Percentiles rank a stretch among this genome's conserved stretches.
Conservation (phyloP, 92 coral and sea anemone genomes). For the Palythoa grandiflora region DNA sequence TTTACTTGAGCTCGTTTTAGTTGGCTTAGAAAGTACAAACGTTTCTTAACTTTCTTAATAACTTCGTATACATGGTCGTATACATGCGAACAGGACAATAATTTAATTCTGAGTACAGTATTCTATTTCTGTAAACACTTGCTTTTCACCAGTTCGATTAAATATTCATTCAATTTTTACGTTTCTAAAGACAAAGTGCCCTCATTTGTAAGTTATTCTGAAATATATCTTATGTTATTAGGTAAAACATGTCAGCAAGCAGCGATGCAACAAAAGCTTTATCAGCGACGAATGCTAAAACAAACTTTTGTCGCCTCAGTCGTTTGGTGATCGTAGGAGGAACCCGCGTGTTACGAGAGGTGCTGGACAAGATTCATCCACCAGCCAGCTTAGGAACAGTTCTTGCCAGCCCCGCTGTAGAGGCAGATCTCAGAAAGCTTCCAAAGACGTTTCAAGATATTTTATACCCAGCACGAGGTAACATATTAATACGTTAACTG, state of each 20-base stretch:
- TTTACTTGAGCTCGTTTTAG: too few species aligned
- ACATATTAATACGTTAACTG: not conserved
- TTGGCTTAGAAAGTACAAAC: too few species aligned
- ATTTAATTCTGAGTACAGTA: too few species aligned
- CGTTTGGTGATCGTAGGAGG: not conserved
- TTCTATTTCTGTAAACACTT: not conserved
- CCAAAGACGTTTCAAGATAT: conserved; percentile 17
- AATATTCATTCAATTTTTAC: too few species aligned
- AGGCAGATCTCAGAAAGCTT: not conserved
- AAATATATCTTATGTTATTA: not conserved
- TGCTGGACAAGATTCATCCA: conserved; percentile 1
- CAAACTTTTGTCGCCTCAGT: conserved; percentile 6
- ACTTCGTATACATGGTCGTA: too few species aligned
- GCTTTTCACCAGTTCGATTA: too few species aligned
- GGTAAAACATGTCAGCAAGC: not conserved
- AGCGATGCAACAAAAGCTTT: conserved; percentile 13
- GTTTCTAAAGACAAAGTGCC: too few species aligned
- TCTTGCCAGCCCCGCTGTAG: not conserved
- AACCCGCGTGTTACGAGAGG: not conserved
- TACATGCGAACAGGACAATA: too few species aligned
- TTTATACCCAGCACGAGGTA: conserved; percentile 25
- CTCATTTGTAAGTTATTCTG: too few species aligned
- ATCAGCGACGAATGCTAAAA: not conserved
- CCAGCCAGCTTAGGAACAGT: conserved; percentile 11
- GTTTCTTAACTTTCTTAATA: too few species aligned